phyloP scores from a whole-genome alignment of 37 sponge, comb jelly and placozoan species.

The Beroe ovata region DNA sequence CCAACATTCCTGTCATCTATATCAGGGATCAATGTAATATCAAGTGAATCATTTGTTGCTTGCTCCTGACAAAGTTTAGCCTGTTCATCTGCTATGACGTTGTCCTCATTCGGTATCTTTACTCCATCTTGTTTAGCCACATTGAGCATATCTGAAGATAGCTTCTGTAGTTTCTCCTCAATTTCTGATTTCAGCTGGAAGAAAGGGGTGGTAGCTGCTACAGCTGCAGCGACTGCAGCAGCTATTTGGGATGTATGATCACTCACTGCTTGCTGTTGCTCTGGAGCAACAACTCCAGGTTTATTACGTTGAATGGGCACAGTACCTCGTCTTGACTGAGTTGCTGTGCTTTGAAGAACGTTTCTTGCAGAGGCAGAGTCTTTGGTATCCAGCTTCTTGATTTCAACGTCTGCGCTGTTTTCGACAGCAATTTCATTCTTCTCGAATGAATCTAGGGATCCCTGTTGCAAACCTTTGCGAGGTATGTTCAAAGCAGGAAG shows the following conservation, averaged over 20 bases:
- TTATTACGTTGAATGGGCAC: neutral
- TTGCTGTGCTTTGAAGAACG: neutral
- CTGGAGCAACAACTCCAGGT: neutral
- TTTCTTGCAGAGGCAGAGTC: neutral
- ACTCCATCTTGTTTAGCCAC: neutral
- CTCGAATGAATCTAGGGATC: conserved; percentile 1
- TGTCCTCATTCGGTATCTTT: neutral
- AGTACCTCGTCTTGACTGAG: neutral
- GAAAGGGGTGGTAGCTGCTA: conserved; percentile 56
- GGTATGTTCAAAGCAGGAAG: conserved; percentile 10
- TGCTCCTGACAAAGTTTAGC: neutral
- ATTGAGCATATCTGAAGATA: neutral
- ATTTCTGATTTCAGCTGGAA: conserved; percentile 16
- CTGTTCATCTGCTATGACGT: neutral
- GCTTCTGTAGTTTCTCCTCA: neutral
- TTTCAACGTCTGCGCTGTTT: neutral
- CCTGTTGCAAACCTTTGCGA: neutral
- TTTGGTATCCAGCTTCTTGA: neutral
- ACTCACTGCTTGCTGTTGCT: neutral
- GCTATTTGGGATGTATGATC: conserved; percentile 61
- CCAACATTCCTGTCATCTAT: neutral
- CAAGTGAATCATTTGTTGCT: conserved; percentile 11
- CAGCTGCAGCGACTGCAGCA: conserved; percentile 57
- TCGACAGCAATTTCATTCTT: neutral
- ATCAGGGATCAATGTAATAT: conserved; percentile 13